Evolutionary conservation across 1,140 invertebrate species (phyloP).

Genomic region (Neodiprion lecontei): DNA sequence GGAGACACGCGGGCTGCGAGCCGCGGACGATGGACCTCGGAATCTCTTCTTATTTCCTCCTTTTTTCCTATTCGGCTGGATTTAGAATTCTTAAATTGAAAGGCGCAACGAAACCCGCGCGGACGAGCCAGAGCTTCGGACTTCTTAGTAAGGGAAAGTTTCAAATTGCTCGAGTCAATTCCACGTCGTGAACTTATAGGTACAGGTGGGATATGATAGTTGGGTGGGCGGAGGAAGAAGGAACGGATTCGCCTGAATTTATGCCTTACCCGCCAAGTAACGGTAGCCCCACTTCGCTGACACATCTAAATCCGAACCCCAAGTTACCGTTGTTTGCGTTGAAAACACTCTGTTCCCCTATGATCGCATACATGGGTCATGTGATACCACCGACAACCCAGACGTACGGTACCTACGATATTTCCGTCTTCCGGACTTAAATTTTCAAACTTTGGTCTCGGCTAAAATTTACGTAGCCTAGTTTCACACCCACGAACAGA

Average conservation of each 20-base stretch:
- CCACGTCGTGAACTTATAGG: neutral
- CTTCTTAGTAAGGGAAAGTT: neutral
- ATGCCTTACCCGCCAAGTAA: neutral
- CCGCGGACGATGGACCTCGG: neutral
- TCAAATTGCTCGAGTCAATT: neutral
- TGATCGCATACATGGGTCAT: neutral
- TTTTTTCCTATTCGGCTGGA: constrained; percentile 5
- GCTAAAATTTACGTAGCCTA: neutral
- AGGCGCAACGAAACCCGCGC: neutral
- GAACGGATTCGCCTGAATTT: neutral
- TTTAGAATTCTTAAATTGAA: constrained; percentile 4
- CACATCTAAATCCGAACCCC: neutral
- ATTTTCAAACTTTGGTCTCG: neutral
- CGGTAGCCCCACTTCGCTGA: neutral
- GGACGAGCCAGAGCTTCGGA: too few relatives aligned
- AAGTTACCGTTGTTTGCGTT: neutral
- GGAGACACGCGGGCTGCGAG: constrained; percentile 3
- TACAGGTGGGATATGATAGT: neutral
- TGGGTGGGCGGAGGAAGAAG: neutral
- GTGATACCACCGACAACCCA: neutral
- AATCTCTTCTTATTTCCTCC: constrained; percentile 5
- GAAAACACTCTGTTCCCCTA: neutral
- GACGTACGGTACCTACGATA: neutral
- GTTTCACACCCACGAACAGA: neutral
- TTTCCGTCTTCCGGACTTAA: neutral